phyloP scores from a whole-genome alignment of 92 coral and sea anemone species.

The Actinostola sp. region DNA sequence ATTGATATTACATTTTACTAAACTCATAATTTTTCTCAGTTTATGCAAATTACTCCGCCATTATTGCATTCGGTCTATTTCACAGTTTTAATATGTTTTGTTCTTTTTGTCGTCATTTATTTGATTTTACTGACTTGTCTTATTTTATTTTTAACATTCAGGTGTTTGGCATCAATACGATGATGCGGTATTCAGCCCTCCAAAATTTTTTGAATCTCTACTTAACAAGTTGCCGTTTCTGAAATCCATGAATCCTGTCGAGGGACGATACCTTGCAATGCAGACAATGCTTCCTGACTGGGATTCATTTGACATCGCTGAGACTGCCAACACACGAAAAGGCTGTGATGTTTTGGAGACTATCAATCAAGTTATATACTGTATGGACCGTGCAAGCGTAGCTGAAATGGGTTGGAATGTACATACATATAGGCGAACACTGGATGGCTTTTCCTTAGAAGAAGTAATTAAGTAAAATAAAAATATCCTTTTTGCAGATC shows the following conservation, averaged over 20 bases:
- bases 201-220: not conserved
- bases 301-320: constrained; percentile 33
- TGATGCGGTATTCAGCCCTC: constrained; percentile 46
- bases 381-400: constrained; percentile 38
- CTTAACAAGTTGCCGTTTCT: constrained; percentile 6
- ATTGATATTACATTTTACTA: not conserved
- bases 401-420: not conserved
- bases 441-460: not conserved
- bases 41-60: no score
- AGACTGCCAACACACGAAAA: not conserved
- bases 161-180: constrained; percentile 69
- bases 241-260: constrained; percentile 34
- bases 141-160: constrained; percentile 9
- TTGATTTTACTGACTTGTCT: no score
- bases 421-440: not conserved
- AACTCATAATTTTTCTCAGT: no score
- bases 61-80: no score
- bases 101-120: no score
- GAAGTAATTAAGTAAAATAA: not conserved
- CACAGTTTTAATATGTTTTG: no score
- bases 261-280: constrained; percentile 53
- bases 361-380: constrained; percentile 36
- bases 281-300: constrained; percentile 52
- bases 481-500: no score
- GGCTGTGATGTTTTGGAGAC: constrained; percentile 34